Conservation (phyloP, 2,888 invertebrate species). For the Tetragonula carbonaria region DNA sequence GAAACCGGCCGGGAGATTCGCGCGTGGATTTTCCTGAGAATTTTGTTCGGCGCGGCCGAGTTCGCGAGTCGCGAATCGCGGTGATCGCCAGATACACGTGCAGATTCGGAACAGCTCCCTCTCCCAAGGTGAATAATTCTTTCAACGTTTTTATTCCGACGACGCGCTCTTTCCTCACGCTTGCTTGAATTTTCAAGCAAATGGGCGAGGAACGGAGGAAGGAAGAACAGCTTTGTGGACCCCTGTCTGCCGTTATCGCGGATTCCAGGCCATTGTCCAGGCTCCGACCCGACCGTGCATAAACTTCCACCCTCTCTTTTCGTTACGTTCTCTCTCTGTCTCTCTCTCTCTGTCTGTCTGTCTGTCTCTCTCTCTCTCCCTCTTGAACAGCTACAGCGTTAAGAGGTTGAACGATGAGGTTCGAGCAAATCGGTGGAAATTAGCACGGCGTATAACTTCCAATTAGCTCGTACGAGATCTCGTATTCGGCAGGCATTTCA, state of each 20-base stretch:
- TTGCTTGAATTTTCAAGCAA: conserved; percentile 44
- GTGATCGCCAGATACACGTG: neutral
- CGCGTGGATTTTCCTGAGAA: neutral
- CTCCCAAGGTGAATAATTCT: conserved; percentile 44
- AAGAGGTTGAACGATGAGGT: neutral
- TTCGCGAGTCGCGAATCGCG: too few species aligned
- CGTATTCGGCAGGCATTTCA: neutral
- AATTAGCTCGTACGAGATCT: neutral
- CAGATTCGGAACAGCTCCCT: conserved; percentile 14
- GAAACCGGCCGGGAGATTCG: too few species aligned
- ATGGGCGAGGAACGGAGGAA: conserved; percentile 13
- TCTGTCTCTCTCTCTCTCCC: conserved; percentile 1
- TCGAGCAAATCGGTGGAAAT: conserved; percentile 7
- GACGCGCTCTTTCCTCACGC: conserved; percentile 11
- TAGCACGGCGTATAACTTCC: neutral
- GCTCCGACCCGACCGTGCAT: conserved; percentile 63
- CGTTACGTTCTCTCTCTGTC: conserved; percentile 12
- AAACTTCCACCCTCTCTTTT: conserved; percentile 45
- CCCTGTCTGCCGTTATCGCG: conserved; percentile 78
- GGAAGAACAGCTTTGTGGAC: conserved; percentile 70
- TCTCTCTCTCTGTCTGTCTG: conserved; percentile 4
- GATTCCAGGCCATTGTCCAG: conserved; percentile 81
- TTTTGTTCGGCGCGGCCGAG: neutral
- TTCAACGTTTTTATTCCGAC: conserved; percentile 32
- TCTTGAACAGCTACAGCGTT: neutral